phyloP scores from a whole-genome alignment of 2,797 vertebrate species.

The Mareca strepera region DNA sequence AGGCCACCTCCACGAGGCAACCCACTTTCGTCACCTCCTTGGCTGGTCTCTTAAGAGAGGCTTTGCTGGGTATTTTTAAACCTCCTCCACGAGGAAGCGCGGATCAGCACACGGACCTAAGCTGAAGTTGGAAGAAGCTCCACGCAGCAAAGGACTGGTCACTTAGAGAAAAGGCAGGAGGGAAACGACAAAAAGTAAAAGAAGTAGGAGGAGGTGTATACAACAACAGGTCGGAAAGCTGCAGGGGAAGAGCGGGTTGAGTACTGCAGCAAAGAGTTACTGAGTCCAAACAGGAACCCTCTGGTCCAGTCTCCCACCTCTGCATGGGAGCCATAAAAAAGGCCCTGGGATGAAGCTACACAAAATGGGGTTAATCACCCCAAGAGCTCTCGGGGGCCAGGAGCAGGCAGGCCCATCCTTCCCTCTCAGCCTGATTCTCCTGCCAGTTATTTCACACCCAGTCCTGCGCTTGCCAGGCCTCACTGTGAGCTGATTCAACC shows the following conservation, averaged over 20 bases:
- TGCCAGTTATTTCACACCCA: background rate
- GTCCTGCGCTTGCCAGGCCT: background rate
- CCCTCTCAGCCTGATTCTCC: background rate
- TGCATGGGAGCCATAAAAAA: background rate
- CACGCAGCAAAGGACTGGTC: conserved; percentile 9
- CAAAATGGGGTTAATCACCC: background rate
- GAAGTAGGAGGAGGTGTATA: background rate
- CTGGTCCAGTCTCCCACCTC: background rate
- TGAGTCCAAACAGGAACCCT: background rate
- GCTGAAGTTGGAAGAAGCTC: conserved; percentile 34
- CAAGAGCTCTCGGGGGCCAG: background rate
- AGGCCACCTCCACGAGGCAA: conserved; percentile 44
- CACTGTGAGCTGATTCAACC: background rate
- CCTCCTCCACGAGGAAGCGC: conserved; percentile 13
- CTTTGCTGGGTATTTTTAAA: conserved; percentile 56
- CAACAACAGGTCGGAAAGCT: background rate
- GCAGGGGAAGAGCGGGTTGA: background rate
- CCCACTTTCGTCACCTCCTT: conserved; percentile 33
- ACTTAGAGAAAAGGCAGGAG: background rate
- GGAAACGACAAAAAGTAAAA: conserved; percentile 49
- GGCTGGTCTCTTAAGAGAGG: conserved; percentile 44
- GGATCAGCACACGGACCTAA: conserved; percentile 12
- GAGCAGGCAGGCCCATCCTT: background rate
- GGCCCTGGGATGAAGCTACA: background rate
- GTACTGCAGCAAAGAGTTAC: background rate